Conservation (phyloP, 2,797 vertebrate genomes). For the Megaceryle alcyon region DNA sequence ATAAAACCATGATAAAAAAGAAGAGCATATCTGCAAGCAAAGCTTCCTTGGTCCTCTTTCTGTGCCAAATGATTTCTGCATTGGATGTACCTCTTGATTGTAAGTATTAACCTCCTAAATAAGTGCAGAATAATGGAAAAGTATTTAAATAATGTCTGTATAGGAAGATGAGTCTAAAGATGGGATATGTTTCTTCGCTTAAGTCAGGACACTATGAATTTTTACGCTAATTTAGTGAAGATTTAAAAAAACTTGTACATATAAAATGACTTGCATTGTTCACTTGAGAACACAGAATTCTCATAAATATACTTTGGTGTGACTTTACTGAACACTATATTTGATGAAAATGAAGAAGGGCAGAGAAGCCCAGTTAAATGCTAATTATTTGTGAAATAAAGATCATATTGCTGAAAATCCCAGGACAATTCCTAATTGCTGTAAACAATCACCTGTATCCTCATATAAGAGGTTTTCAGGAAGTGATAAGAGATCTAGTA, state of each 20-base stretch:
- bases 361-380: neutral
- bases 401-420: neutral
- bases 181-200: neutral
- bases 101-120: slow-evolving; percentile 80
- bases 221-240: neutral
- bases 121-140: neutral
- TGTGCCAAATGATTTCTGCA: slow-evolving; percentile 85
- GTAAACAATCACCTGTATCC: neutral
- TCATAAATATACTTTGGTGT: neutral
- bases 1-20: slow-evolving; percentile 84
- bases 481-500: neutral
- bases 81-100: slow-evolving; percentile 96
- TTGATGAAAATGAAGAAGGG: neutral
- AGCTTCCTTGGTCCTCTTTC: slow-evolving; percentile 82
- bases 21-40: slow-evolving; percentile 76
- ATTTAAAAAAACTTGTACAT: neutral
- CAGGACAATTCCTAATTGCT: neutral
- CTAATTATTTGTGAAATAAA: neutral
- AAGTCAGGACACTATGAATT: neutral
- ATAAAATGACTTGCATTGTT: neutral
- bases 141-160: neutral
- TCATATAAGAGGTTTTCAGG: neutral
- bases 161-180: neutral
- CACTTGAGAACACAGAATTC: neutral
- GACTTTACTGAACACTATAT: neutral